These are phyloP conservation scores for Ischnus inquisitorius DNA, from an alignment of 2,888 invertebrate species.

Conservation along the genomic window DNA sequence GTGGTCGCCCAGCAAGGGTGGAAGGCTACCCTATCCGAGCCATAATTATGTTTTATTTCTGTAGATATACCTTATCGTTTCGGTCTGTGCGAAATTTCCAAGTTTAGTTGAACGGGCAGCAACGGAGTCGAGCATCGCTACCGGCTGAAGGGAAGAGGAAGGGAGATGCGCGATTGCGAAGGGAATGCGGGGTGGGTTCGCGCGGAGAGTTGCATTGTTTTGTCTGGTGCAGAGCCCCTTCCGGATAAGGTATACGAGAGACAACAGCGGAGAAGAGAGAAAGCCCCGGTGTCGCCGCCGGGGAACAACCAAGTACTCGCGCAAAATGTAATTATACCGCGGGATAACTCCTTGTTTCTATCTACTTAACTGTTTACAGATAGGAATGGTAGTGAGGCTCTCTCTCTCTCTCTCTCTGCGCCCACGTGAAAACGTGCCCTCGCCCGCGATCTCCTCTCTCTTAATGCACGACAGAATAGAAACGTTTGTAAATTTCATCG, in stretches of 20 bases:
- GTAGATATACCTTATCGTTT: slow-evolving; percentile 64
- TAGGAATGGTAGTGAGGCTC: slow-evolving; percentile 38
- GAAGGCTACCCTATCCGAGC: slow-evolving; percentile 37
- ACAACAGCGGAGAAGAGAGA: slow-evolving; percentile 4
- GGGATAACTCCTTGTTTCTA: slow-evolving; percentile 69
- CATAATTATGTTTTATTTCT: slow-evolving; percentile 68
- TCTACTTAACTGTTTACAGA: slow-evolving; percentile 65
- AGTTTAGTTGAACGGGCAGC: slow-evolving; percentile 57
- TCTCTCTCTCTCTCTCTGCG: too few species aligned
- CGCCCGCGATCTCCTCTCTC: slow-evolving; percentile 22
- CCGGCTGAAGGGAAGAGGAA: slow-evolving; percentile 8
- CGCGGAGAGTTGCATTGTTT: slow-evolving; percentile 56
- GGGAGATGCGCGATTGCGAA: slow-evolving; percentile 19
- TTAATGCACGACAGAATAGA: slow-evolving; percentile 24
- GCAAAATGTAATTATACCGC: slow-evolving; percentile 70
- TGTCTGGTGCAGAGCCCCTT: slow-evolving; percentile 52
- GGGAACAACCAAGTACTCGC: slow-evolving; percentile 59
- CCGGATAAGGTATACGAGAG: slow-evolving; percentile 52
- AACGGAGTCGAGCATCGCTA: slow-evolving; percentile 30
- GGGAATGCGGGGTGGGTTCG: slow-evolving; percentile 34
- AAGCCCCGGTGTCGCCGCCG: slow-evolving; percentile 48
- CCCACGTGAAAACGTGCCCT: slow-evolving; percentile 53
- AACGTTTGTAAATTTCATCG: slow-evolving; percentile 44
- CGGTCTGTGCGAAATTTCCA: slow-evolving; percentile 61
- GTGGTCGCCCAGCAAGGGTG: too few species aligned